phyloP scores from a whole-genome alignment of 2,888 invertebrate species.

The Hydroisotoma schaefferi region DNA sequence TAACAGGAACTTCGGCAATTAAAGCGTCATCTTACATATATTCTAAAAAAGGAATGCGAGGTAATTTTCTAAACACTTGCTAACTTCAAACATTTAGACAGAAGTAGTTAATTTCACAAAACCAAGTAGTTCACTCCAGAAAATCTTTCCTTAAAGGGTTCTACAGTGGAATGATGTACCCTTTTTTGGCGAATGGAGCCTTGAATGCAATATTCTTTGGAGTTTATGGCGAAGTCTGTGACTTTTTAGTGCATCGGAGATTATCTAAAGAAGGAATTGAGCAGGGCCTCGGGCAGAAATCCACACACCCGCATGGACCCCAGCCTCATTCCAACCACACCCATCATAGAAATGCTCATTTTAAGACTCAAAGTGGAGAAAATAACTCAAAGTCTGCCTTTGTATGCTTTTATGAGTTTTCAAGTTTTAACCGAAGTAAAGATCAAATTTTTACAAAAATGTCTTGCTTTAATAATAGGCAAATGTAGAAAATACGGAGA shows the following conservation, averaged over 20 bases:
- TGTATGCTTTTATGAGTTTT: not conserved
- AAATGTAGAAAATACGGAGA: not conserved
- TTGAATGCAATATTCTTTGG: slow-evolving; percentile 6
- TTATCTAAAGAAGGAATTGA: not conserved
- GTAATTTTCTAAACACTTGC: too few species aligned
- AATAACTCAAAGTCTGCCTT: not conserved
- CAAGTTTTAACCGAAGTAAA: not conserved
- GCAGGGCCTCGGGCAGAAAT: not conserved
- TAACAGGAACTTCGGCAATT: not conserved
- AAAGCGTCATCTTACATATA: not conserved
- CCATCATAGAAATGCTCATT: too few species aligned
- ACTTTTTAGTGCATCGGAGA: not conserved
- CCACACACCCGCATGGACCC: not conserved
- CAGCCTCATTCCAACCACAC: not conserved
- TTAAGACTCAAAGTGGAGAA: not conserved
- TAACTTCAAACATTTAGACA: not conserved
- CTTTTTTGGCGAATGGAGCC: not conserved
- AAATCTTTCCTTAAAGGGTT: not conserved
- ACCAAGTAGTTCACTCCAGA: not conserved
- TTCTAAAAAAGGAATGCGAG: not conserved
- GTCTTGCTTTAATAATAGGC: not conserved
- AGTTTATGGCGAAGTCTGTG: not conserved
- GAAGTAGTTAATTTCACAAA: not conserved
- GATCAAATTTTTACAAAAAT: not conserved
- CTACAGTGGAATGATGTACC: not conserved